Conservation (phyloP, 2,797 vertebrate genomes). For the Mormyrus proboscirostris region DNA sequence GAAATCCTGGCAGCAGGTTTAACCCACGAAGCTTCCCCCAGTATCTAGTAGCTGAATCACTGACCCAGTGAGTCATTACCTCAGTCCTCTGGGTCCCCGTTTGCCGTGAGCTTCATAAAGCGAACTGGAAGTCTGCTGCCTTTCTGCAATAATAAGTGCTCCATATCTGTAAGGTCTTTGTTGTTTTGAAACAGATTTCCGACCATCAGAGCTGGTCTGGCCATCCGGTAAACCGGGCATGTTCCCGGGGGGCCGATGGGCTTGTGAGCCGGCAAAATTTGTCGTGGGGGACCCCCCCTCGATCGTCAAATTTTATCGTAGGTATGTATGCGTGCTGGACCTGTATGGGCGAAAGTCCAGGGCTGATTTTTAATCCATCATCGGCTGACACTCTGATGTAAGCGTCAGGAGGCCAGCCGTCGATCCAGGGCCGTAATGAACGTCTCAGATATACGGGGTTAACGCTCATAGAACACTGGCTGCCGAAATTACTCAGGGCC, state of each 20-base stretch:
- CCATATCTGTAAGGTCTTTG: neutral
- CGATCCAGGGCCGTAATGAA: neutral
- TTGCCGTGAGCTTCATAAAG: neutral
- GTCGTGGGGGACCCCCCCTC: neutral
- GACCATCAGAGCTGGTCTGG: neutral
- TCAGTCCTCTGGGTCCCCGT: neutral
- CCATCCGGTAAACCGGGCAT: neutral
- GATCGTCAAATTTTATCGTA: neutral
- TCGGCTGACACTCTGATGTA: neutral
- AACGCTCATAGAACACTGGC: neutral
- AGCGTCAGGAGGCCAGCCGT: neutral
- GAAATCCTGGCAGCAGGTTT: neutral
- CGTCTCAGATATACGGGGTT: neutral
- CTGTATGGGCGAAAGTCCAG: neutral
- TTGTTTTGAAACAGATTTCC: conserved; percentile 3
- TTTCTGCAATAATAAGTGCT: neutral
- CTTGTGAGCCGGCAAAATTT: neutral
- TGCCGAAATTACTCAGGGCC: neutral
- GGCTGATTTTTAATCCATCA: neutral
- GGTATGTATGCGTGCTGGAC: neutral
- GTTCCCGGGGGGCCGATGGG: neutral
- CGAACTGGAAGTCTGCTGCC: neutral
- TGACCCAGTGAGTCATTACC: neutral
- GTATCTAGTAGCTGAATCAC: neutral
- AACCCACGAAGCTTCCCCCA: neutral